These are phyloP conservation scores for Drosophila anomelani DNA, from an alignment of 2,888 invertebrate species.

Conservation along the genomic window DNA sequence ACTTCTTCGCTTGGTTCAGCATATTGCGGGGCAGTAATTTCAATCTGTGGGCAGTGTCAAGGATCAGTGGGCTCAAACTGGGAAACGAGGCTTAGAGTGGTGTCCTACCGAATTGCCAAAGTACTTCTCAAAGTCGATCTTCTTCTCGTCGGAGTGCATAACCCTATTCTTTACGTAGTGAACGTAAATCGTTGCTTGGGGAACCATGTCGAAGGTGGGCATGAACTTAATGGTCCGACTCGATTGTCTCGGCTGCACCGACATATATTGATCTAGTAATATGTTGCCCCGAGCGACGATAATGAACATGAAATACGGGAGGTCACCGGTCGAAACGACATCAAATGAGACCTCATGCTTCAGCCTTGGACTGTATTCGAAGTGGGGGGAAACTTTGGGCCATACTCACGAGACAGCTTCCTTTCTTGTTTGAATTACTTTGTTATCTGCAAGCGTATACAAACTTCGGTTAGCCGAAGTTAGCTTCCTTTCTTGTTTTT, in stretches of 20 bases:
- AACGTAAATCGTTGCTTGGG: constrained; percentile 92
- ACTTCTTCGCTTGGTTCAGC: constrained; percentile 92
- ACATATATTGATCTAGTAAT: constrained; percentile 90
- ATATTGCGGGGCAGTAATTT: constrained; percentile 88
- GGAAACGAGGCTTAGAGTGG: too few relatives aligned
- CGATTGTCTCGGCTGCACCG: constrained; percentile 85
- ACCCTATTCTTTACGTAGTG: constrained; percentile 91
- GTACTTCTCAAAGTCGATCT: constrained; percentile 91
- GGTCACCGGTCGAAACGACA: constrained; percentile 90
- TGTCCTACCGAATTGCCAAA: constrained; percentile 91
- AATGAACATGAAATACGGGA: constrained; percentile 91
- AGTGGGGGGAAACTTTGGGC: too few relatives aligned
- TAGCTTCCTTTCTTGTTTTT: too few relatives aligned
- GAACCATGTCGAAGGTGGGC: constrained; percentile 92
- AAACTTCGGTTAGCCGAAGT: too few relatives aligned
- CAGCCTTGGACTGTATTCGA: constrained; percentile 85
- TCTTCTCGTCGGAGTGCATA: constrained; percentile 92
- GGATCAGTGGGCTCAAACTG: rapidly evolving
- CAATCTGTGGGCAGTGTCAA: constrained; percentile 85
- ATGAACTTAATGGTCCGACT: constrained; percentile 88
- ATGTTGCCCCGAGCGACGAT: constrained; percentile 95
- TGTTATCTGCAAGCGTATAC: too few relatives aligned
- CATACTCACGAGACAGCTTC: constrained; percentile 60
- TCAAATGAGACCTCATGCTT: constrained; percentile 90
- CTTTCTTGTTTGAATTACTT: too few relatives aligned